Evolutionary conservation across 2,888 invertebrate genomes (phyloP), one percentile per base, ranked within the genome.

Genomic region (Eubasilissa splendida): DNA sequence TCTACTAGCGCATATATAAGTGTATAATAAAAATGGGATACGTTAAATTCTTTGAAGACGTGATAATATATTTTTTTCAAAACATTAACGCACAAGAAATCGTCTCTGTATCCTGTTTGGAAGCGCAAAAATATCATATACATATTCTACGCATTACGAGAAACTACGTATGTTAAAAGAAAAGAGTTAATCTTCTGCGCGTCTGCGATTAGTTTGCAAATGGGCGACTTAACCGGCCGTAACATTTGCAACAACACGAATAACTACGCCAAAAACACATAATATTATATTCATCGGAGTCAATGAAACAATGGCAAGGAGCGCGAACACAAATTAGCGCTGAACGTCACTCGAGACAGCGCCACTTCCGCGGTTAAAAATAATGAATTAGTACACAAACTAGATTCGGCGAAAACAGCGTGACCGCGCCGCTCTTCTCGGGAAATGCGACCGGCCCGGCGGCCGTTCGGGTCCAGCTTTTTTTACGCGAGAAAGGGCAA

Each of bases 331-430:
- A 65, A 76, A 76, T 76, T 76, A 63, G 60, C 22, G 76, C 50
- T 76, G 63, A 76, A 63, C 76, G 60, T 76, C 63, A 76, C 31
- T 65, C 14, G 63, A 31, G n/a, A 76, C 76, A 63, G 22, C 63
- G 22, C 50, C 22, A 76, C 76, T 76, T 76, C 76, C 76, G 76
- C 53, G 63, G 65, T 63, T 63, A 76, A 76, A 76, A 76, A 76
- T 76, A 76, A 71, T 56, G 50, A 71, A 63, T 56, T 71, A 33
- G 56, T 33, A 71, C 71, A 71, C 33, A 54, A 71, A 71, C 56
- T 71, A 33, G 71, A 56, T 71, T 71, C 71, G 22, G 14, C 31
- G 71, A 22, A 71, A 71, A 2, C 66, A 33, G 33, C 66, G n/a
- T 66, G 50, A 66, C 66, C 50, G 66, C 60, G 22, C 22, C 22